Conservation (phyloP, 2,797 vertebrate genomes). For the Propithecus perrieri region DNA sequence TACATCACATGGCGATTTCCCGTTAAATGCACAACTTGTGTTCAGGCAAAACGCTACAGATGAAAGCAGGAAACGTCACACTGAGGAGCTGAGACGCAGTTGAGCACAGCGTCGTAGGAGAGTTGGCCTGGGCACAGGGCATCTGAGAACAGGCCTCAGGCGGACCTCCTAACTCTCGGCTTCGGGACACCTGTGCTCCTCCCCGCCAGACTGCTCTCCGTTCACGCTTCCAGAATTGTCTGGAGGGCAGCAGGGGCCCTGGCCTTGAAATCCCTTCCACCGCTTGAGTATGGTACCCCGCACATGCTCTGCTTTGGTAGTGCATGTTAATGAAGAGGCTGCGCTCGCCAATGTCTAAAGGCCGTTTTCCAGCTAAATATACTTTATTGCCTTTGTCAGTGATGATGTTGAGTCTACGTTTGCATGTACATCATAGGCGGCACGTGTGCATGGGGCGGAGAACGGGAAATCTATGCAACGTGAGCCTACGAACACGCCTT, state of each 20-base stretch:
- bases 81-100: accelerated
- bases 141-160: background rate
- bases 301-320: background rate
- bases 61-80: background rate
- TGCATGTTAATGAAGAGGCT: background rate
- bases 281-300: background rate
- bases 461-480: accelerated
- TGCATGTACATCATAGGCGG: accelerated
- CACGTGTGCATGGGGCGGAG: accelerated
- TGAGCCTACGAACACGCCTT: accelerated
- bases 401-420: no score
- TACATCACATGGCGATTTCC: accelerated
- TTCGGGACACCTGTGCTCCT: no score
- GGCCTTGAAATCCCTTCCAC: background rate
- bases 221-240: background rate
- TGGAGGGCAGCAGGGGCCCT: background rate
- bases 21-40: background rate
- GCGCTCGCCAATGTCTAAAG: background rate
- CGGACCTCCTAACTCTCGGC: background rate
- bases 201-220: background rate
- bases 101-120: accelerated
- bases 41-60: background rate
- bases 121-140: accelerated
- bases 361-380: background rate
- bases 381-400: background rate